These are phyloP conservation scores for Romanomermis culicivorax DNA, from an alignment of 2,888 invertebrate genomes.

Conservation along the genomic window DNA sequence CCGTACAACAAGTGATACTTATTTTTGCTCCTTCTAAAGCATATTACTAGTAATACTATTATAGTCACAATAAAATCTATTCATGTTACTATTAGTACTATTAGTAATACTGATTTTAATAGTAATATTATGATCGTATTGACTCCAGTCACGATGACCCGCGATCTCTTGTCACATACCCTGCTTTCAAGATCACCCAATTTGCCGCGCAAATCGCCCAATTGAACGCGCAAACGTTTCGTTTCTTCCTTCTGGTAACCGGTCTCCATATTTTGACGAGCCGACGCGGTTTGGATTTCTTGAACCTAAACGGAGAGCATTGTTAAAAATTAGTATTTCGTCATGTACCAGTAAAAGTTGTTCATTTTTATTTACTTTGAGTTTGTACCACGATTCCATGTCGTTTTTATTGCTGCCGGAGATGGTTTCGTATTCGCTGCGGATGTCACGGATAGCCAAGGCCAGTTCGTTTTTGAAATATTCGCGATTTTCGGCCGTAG, in stretches of 20 bases:
- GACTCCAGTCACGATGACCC: too few relatives aligned
- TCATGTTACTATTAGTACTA: too few relatives aligned
- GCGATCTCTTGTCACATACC: too few relatives aligned
- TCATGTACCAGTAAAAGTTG: too few relatives aligned
- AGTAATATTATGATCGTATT: too few relatives aligned
- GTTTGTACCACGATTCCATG: slow-evolving; percentile 36
- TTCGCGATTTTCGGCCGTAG: slow-evolving; percentile 36
- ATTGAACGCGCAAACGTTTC: slow-evolving; percentile 32
- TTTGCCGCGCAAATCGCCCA: slow-evolving; percentile 32
- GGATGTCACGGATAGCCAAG: slow-evolving; percentile 35
- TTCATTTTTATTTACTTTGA: too few relatives aligned
- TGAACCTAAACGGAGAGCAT: slow-evolving; percentile 28
- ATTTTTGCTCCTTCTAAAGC: too few relatives aligned
- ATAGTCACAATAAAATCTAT: too few relatives aligned
- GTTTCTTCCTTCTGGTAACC: slow-evolving; percentile 33
- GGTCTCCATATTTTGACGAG: slow-evolving; percentile 34
- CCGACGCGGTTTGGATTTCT: slow-evolving; percentile 35
- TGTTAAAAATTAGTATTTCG: neutral
- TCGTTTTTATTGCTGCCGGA: slow-evolving; percentile 32
- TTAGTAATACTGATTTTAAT: too few relatives aligned
- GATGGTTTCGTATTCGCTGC: slow-evolving; percentile 35
- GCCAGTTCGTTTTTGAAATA: slow-evolving; percentile 38
- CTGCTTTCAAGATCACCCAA: slow-evolving; percentile 35
- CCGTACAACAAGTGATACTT: too few relatives aligned
- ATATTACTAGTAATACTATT: too few relatives aligned